Evolutionary conservation across 1,140 invertebrate genomes (phyloP), one percentile per base, ranked within the genome.

Genomic region (Drosophila truncata): DNA sequence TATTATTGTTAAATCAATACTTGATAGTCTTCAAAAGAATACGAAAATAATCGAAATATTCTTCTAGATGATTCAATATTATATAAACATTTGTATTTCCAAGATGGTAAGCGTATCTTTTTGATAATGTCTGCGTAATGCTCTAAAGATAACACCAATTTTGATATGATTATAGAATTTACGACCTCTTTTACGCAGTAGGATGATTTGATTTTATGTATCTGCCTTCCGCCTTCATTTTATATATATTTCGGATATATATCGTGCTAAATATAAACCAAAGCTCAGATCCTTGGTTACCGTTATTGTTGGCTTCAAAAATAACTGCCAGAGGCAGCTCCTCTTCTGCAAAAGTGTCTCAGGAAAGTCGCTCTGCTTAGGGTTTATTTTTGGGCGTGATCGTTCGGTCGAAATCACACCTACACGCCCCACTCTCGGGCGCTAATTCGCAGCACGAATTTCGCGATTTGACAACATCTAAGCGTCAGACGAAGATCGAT

Each of bases 381-480:
- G 33, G 29, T 42, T 55, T 72, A 72, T 72, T 72, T 72, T 50
- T 60, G 69, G 66, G 67, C 67, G 52, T 72, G 66, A 65, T 65
- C 55, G 20, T 20, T 65, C 9, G 13, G 23, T 18, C 23, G 31
- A 62, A 55, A n/a, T 70, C 63, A 54, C 66, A 70, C 66, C 66
- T 70, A 67, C 66, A 70, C 66, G 66, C 66, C 66, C 60, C 66
- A 31, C 23, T 31, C 29, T 2, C 2, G 27, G 23, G 20, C 9
- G 44, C 66, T 72, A 72, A 72, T 72, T 41, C 52, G 35, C 42
- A 41, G 35, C 65, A 29, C 29, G 52, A 72, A 72, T 72, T 72
- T 72, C 69, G n/a, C 14, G 54, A 50, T 72, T 41, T 20, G 27
- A 29, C 33, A 29, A 33, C n/a, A 20, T 23, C 9, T 13, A 46